Base-by-base conservation (phyloP, 2,113 vertebrate species). In the Athene cunicularia region DNA sequence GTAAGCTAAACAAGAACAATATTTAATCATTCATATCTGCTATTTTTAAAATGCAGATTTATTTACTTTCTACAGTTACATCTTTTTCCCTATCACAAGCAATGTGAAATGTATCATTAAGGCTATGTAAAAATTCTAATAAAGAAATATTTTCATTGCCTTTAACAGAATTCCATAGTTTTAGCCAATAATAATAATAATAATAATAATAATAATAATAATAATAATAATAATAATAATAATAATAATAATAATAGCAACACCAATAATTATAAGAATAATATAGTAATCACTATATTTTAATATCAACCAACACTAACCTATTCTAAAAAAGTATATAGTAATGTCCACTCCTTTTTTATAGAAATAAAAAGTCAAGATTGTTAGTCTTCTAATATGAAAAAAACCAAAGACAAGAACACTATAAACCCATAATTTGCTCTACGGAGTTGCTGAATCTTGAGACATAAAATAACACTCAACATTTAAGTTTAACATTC, bases 151-250 rank as follows among this genome's bases (percentile, higher is more conserved):
- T 85, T 96, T 80, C 70, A 80, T 73, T 91, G 45, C 47, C 59
- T 94, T 90, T 92, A 96, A 93, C 32, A 93, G 55, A 93, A 85
- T 73, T 90, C 64, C 37, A 50, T 45, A 11, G 80, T 62, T 90
- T 95, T 76, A 94, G 71, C 37, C 18, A 66, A 21, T 12, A 75
- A 14, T 47, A 47, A 47, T 47, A 47, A 47, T 47, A 20, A 47
- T 21, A 20, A 21, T 12, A 75, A 14, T 47, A 47, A 47, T 47
- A 47, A 47, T 47, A 20, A 47, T 21, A 66, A 21, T 12, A 75
- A 14, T 47, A 47, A 47, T 47, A 47, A 47, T 47, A 20, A 47
- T 21, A 20, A n/a, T n/a, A 66, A 21, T 12, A 75, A 14, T 47
- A 47, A 47, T 47, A 47, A 47, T 47, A 20, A 47, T 21, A 20